Conservation (phyloP, 2,797 vertebrate genomes). For the Kryptolebias ocellatus region DNA sequence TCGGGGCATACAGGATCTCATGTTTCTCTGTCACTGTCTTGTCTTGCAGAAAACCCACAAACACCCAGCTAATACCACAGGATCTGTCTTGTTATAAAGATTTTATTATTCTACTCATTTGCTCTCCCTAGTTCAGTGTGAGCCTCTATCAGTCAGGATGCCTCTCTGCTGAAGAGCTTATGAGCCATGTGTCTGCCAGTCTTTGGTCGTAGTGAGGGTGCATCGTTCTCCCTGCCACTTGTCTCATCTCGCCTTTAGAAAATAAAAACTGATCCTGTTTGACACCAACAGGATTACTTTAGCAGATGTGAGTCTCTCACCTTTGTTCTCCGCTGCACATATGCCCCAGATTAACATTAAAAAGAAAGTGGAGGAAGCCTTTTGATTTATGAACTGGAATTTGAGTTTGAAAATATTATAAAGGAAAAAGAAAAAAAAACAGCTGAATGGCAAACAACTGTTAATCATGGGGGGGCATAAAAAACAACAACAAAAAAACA, state of each 20-base stretch:
- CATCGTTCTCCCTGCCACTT: constrained; percentile 10
- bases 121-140: constrained; percentile 21
- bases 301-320: constrained; percentile 63
- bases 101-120: constrained; percentile 46
- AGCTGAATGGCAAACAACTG: too few relatives aligned
- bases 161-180: constrained; percentile 33
- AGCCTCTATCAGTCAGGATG: constrained; percentile 7
- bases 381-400: constrained; percentile 65
- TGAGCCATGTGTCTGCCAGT: constrained; percentile 20
- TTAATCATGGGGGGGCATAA: too few relatives aligned
- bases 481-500: too few relatives aligned
- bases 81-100: constrained; percentile 18
- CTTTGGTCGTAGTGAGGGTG: constrained; percentile 7
- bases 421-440: constrained; percentile 32
- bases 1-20: constrained; percentile 1
- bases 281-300: constrained; percentile 69
- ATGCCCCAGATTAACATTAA: constrained; percentile 71
- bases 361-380: constrained; percentile 47
- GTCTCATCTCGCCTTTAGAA: constrained; percentile 39
- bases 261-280: constrained; percentile 57
- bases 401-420: constrained; percentile 44
- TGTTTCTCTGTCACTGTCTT: constrained; percentile 30
- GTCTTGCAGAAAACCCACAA: background rate
- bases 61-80: constrained; percentile 18
- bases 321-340: constrained; percentile 66